Base-by-base conservation (phyloP, 2,797 vertebrate species). In the Phalloptychus januarius region DNA sequence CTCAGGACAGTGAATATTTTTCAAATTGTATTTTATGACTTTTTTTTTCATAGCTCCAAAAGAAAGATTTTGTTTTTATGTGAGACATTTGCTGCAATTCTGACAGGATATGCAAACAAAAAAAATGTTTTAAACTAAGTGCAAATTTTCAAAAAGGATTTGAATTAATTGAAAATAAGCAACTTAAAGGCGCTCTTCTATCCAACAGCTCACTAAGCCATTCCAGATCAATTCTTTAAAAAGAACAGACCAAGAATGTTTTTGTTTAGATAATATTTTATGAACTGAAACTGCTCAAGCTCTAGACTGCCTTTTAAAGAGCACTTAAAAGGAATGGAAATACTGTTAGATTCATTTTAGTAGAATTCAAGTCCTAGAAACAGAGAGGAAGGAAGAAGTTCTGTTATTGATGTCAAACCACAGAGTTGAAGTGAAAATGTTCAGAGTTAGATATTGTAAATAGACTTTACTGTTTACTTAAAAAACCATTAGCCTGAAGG, bases 271-370 rank as follows among this genome's bases (percentile, higher is more conserved):
- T 65, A 81, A 16, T 80, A 7, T 76, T 74, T 65, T 61, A 67
- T 82, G 71, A 28, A 79, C 48, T 28, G 54, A 81, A 77, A 40
- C 61, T 76, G 61, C 36, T 75, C 81, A 71, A 11, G 52, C 76
- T 84, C 61, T 50, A 75, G 63, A 85, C 72, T 77, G 77, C 74
- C 71, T 86, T 80, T 89, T 48, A 85, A 84, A 83, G 58, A 79
- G 77, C 15, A 0, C 80, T 86, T 82, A 86, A 89, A 91, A 88
- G 70, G 73, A 89, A 91, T 90, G 86, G 82, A 91, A 90, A 90
- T 88, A 78, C 85, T 65, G 83, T 84, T 67, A 25, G n/a, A 76
- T 83, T 86, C 31, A 81, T 77, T 89, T 79, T 73, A 81, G 85
- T 81, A 74, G 80, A 69, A 54, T 44, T 56, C 31, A 42, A 76